phyloP scores from a whole-genome alignment of 2,797 vertebrate species.

The Poliocrania exsul region DNA sequence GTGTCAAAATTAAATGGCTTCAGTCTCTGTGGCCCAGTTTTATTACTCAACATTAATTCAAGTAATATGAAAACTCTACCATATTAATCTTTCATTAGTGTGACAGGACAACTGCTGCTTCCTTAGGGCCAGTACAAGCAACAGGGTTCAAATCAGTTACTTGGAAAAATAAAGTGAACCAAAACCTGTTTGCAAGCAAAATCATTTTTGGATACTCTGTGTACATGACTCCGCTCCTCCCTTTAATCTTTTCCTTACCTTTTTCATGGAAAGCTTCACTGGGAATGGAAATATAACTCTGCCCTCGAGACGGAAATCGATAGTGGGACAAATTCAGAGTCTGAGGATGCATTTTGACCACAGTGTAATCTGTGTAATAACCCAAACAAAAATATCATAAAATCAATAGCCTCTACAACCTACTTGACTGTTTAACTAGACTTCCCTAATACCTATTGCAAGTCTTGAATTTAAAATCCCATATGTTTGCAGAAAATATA shows the following conservation, averaged over 20 bases:
- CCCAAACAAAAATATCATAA: neutral
- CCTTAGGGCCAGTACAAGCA: neutral
- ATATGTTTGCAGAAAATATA: neutral
- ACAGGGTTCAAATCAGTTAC: neutral
- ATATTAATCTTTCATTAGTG: neutral
- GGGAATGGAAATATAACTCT: conserved; percentile 91
- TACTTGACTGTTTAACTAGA: neutral
- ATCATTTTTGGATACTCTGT: no score
- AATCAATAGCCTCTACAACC: neutral
- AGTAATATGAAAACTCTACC: neutral
- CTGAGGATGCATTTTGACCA: conserved; percentile 86
- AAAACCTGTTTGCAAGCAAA: neutral
- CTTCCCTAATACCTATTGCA: neutral
- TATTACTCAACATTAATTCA: neutral
- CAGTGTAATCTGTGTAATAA: conserved; percentile 84
- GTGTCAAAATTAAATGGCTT: neutral
- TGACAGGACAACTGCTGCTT: neutral
- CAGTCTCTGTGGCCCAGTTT: neutral
- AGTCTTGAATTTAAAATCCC: neutral
- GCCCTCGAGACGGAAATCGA: conserved; percentile 89
- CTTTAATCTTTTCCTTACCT: conserved; percentile 77
- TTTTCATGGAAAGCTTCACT: conserved; percentile 85
- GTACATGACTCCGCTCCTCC: neutral
- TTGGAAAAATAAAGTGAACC: neutral
- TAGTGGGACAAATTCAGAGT: conserved; percentile 83